A percentile compares a stretch with the other conserved stretches of the same genome.
phyloP scores from a whole-genome alignment of 1,140 invertebrate genomes.

The Pomacea maculata region DNA sequence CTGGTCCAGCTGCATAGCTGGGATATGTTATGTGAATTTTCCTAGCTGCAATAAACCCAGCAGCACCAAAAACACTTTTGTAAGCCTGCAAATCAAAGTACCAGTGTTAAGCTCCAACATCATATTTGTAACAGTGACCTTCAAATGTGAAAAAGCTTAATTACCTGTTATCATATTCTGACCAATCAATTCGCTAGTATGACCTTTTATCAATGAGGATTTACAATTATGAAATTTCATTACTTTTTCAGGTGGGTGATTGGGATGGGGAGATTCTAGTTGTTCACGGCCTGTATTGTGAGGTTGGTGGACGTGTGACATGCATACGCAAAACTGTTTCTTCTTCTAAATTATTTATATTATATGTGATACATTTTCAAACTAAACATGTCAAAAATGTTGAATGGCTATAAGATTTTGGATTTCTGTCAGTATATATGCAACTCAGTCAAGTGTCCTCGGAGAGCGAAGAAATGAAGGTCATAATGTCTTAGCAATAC shows the following conservation, averaged over 20 bases:
- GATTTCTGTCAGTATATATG: not conserved
- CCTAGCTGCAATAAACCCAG: constrained; percentile 55
- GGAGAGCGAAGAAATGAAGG: not conserved
- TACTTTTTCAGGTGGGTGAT: no score
- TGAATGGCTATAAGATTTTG: not conserved
- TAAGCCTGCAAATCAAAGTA: constrained; percentile 48
- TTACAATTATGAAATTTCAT: not conserved
- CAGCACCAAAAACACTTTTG: constrained; percentile 59
- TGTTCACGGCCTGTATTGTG: no score
- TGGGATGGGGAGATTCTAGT: no score
- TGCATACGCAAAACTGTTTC: no score
- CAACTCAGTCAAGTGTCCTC: not conserved
- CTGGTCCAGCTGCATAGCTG: constrained; percentile 36
- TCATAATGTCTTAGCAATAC: not conserved
- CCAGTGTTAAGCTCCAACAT: not conserved
- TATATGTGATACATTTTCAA: no score
- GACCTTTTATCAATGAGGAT: not conserved
- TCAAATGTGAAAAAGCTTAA: constrained; percentile 1
- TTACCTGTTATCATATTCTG: no score
- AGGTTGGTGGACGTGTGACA: no score
- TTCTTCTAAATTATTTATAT: no score
- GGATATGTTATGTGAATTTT: constrained; percentile 48
- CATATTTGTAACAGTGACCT: not conserved
- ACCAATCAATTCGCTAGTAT: not conserved
- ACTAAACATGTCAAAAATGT: not conserved